Evolutionary conservation across 2,113 vertebrate species (phyloP).

Genomic region (Morone saxatilis): DNA sequence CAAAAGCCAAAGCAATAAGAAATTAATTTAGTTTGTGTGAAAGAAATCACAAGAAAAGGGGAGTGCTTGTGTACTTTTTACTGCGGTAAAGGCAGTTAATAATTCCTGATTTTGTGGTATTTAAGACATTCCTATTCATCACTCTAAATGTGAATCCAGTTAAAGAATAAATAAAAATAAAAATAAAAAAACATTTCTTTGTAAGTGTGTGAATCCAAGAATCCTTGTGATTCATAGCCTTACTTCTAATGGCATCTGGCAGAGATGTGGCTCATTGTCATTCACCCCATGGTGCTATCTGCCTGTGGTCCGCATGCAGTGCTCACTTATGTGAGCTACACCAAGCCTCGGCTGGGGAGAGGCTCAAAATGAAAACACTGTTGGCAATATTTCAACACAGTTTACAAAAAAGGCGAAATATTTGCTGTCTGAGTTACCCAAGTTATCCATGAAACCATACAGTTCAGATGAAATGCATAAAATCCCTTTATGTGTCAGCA

Average conservation of each 20-base stretch:
- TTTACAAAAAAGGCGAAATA: constrained; percentile 37
- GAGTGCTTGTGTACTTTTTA: not conserved
- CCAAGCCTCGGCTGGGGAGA: constrained; percentile 46
- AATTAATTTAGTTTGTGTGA: constrained; percentile 3
- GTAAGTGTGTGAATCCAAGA: constrained; percentile 33
- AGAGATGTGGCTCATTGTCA: constrained; percentile 77
- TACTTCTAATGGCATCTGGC: constrained; percentile 68
- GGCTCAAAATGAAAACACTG: constrained; percentile 56
- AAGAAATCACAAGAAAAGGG: not conserved
- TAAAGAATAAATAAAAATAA: constrained; percentile 1
- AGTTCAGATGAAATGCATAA: constrained; percentile 14
- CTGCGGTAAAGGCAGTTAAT: constrained; percentile 1
- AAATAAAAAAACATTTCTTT: constrained; percentile 21
- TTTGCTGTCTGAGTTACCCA: constrained; percentile 16
- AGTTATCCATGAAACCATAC: constrained; percentile 39
- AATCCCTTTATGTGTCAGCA: constrained; percentile 20
- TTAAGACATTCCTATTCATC: not conserved
- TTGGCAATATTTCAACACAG: constrained; percentile 34
- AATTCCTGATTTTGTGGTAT: constrained; percentile 1
- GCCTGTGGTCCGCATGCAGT: constrained; percentile 72
- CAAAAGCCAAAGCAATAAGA: constrained; percentile 33
- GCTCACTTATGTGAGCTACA: constrained; percentile 70
- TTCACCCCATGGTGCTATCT: constrained; percentile 70
- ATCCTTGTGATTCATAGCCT: constrained; percentile 53
- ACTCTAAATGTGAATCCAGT: constrained; percentile 18